Evolutionary conservation across 92 coral and sea anemone genomes (phyloP), one percentile per base, ranked within the genome.

Genomic region (Bergia sp.): DNA sequence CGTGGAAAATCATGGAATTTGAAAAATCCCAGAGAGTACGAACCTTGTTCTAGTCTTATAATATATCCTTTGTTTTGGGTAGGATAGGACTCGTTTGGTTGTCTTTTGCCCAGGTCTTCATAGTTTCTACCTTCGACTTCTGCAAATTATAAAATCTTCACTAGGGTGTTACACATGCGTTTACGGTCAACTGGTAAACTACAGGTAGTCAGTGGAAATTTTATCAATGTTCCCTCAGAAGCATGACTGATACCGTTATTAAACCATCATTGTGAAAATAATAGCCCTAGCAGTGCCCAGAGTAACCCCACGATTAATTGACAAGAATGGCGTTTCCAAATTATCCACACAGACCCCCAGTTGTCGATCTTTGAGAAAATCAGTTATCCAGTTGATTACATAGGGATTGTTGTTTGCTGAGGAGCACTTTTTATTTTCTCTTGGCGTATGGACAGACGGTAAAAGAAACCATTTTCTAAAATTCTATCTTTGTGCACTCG

Each of bases 231-330:
- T 76, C 23, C 40, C 44, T 89, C 57, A 65, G 77, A 75, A 65
- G 45, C 86, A 3, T 47, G 58, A 10, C 43, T 73, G 41, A 87
- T 50, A 89, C 75, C 81, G 75, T 89, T 82, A 75, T n/a, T n/a
- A n/a, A n/a, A 85, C 66, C 92, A 89, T 84, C 11, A 84, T 77
- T 44, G 85, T 55, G 41, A 89, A 83, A 61, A 84, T 8, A 74
- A 61, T 16, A 89, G 80, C 89, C 85, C 85, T 39, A 89, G 84
- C 84, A 53, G 90, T 88, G 65, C 86, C 90, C 4, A 36, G 69
- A 2, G 81, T 73, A 23, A 61, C 86, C 5, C 69, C 20, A 36
- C 85, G 23, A 44, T 80, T 45, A 45, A 45, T 44, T 80, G 85
- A 36, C 38, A 45, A 40, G 37, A 80, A 80, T 16, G 85, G 65